phyloP scores from a whole-genome alignment of 2,113 vertebrate genomes.

The Marcusenius ussheri region DNA sequence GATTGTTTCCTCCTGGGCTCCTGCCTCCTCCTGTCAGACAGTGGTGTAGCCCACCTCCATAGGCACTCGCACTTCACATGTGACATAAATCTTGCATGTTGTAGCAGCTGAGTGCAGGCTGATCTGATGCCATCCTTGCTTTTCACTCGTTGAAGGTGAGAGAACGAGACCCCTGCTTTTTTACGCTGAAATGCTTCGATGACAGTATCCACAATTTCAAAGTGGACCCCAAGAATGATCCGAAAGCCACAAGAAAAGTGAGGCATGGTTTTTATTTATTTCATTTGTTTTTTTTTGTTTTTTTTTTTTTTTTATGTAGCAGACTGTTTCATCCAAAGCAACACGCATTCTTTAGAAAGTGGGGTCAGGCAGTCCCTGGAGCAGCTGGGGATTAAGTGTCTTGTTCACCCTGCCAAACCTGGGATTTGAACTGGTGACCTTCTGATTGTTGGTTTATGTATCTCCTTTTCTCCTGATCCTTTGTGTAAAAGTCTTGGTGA shows the following conservation, averaged over 20 bases:
- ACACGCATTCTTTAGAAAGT: background rate
- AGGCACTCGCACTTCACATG: background rate
- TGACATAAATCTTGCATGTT: background rate
- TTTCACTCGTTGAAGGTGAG: conserved; percentile 63
- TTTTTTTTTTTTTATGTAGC: background rate
- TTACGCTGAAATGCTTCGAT: conserved; percentile 89
- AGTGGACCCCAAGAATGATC: conserved; percentile 68
- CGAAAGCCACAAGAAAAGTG: conserved; percentile 77
- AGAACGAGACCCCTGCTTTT: conserved; percentile 70
- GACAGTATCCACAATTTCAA: conserved; percentile 87
- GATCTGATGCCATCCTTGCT: background rate
- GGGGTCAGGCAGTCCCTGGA: background rate
- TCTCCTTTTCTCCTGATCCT: background rate
- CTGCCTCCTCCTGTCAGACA: background rate
- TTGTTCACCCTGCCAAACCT: background rate
- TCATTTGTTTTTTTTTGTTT: background rate
- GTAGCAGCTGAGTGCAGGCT: background rate
- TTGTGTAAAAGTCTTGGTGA: background rate
- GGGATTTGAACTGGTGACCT: background rate
- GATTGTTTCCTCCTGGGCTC: background rate
- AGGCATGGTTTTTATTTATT: conserved; percentile 19
- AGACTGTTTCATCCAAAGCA: background rate
- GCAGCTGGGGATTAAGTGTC: background rate
- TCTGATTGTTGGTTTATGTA: background rate
- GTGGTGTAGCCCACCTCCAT: background rate